These are phyloP conservation scores for Rhinolophus sinicus DNA, from an alignment of 2,113 vertebrate genomes.

Conservation along the genomic window DNA sequence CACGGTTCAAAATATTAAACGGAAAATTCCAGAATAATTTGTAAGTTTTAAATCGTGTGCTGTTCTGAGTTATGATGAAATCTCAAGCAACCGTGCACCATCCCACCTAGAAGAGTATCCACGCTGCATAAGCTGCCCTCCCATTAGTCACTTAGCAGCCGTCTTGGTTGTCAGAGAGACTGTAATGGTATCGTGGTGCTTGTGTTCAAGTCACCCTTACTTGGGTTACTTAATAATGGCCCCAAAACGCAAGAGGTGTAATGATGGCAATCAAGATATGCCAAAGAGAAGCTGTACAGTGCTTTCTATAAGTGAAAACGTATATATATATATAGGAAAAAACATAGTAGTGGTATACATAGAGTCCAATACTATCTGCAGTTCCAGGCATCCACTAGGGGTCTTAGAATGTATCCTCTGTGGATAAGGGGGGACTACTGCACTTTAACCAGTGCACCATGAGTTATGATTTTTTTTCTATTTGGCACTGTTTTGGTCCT, in stretches of 20 bases:
- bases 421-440: neutral
- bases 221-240: neutral
- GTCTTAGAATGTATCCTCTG: neutral
- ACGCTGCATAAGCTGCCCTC: too few relatives aligned
- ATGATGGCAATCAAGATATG: neutral
- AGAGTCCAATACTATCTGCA: neutral
- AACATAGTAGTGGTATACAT: too few relatives aligned
- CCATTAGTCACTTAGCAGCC: neutral
- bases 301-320: neutral
- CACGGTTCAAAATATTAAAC: neutral
- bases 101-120: neutral
- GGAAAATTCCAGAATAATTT: neutral
- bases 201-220: neutral
- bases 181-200: neutral
- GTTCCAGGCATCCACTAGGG: neutral
- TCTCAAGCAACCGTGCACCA: neutral
- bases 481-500: neutral
- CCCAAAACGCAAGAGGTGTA: neutral
- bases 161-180: neutral
- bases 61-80: neutral
- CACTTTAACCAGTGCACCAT: neutral
- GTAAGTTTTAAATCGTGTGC: neutral
- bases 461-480: neutral
- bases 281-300: neutral
- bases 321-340: neutral